Evolutionary conservation across 2,888 invertebrate genomes (phyloP).

Genomic region (Hymenopus coronatus): DNA sequence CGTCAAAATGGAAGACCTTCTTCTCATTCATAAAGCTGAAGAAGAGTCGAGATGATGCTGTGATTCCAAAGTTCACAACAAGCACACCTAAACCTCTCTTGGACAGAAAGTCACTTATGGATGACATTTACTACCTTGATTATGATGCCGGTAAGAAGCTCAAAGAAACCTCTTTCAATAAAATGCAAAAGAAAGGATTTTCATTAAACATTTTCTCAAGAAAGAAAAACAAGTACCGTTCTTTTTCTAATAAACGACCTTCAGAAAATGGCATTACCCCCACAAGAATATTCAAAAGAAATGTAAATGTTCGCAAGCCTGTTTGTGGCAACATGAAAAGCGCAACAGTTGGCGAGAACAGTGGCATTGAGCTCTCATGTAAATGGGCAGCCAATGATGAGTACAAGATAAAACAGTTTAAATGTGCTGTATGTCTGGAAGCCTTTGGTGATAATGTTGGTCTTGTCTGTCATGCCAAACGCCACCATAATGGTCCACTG

Average conservation of each 20-base stretch:
- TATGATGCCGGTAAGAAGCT: neutral
- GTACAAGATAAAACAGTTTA: slow-evolving; percentile 32
- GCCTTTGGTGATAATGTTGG: slow-evolving; percentile 37
- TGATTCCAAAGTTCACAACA: neutral
- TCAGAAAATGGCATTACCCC: neutral
- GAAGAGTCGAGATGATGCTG: neutral
- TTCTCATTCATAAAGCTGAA: neutral
- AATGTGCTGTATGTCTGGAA: slow-evolving; percentile 38
- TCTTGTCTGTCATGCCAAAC: slow-evolving; percentile 37
- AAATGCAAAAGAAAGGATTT: neutral
- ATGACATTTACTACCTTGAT: neutral
- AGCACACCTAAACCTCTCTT: neutral
- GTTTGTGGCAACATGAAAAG: neutral
- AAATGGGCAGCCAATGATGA: neutral
- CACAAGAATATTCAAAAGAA: neutral
- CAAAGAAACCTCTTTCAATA: neutral
- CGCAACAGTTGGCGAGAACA: neutral
- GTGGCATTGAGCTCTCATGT: neutral
- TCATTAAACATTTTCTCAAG: neutral
- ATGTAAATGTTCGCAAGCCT: neutral
- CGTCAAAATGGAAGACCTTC: neutral
- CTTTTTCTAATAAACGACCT: neutral
- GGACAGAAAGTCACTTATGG: neutral
- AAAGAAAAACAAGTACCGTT: neutral
- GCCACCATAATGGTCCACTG: slow-evolving; percentile 36